Evolutionary conservation across 2,888 invertebrate genomes (phyloP), one percentile per base, ranked within the genome.

Genomic region (Adela reaumurella): DNA sequence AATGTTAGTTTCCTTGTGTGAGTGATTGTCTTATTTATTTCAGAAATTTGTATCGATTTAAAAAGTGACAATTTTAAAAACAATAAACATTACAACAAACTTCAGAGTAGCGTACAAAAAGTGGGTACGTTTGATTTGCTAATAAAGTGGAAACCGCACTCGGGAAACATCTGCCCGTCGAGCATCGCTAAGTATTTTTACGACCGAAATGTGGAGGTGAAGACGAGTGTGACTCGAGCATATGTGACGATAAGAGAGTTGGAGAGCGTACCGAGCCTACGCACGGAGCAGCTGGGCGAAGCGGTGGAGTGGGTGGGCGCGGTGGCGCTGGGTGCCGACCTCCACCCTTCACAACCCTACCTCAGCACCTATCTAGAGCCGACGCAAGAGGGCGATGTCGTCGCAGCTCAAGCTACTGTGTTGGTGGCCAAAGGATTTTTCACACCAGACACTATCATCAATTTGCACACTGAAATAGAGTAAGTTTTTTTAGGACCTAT

Each of bases 261-360:
- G 50, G 57, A 19, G 56, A 76, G 11, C 56, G 52, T 11, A 60
- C 65, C 58, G 61, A 74, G 46, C 77, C 77, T 1, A 59, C 64
- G 44, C 48, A 71, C 45, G 57, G 61, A 50, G 69, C 69, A 54
- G 62, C 61, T 3, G 67, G 72, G 17, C 51, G 60, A 35, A 69
- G 69, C 1, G 53, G 65, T 64, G 0, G 78, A 78, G 59, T 78
- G 78, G 78, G 58, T 70, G 41, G 78, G 78, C 1, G 63, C 77
- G 62, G 50, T 77, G 14, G 67, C 67, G 11, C 60, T 62, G 18
- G 57, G 60, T 19, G 68, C 57, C 14, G 62, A 70, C 50, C 53
- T 70, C 24, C 52, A 55, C 1, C 64, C 65, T 6, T 59, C 55
- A 8, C 68, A 73, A 49, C 51, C 58, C 2, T 78, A 74, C 43